Evolutionary conservation across 2,888 invertebrate genomes (phyloP).

Genomic region (Lacanobia oleracea): DNA sequence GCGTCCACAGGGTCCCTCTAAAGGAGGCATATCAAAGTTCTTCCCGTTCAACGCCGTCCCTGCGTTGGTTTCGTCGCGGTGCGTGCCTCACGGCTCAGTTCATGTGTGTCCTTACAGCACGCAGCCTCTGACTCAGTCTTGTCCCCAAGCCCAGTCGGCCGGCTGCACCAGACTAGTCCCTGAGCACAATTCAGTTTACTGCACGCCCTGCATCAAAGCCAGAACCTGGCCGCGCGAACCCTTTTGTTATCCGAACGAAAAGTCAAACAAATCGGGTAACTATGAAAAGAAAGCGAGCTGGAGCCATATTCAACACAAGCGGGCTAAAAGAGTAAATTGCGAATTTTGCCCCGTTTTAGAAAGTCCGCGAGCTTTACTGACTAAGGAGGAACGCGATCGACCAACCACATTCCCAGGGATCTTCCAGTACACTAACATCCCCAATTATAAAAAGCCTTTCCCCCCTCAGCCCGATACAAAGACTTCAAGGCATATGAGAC

Average conservation of each 20-base stretch:
- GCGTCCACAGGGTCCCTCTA: slow-evolving; percentile 16
- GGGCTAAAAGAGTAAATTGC: slow-evolving; percentile 18
- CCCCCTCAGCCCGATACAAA: slow-evolving; percentile 45
- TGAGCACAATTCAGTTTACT: slow-evolving; percentile 13
- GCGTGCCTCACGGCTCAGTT: slow-evolving; percentile 43
- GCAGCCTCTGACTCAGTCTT: slow-evolving; percentile 10
- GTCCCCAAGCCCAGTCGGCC: not conserved
- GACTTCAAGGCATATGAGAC: slow-evolving; percentile 3
- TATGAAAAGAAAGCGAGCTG: slow-evolving; percentile 23
- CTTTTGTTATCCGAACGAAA: slow-evolving; percentile 4
- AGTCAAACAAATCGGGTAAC: slow-evolving; percentile 26
- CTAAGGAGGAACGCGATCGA: slow-evolving; percentile 69
- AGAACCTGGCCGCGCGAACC: not conserved
- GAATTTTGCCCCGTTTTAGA: slow-evolving; percentile 61
- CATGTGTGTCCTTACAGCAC: slow-evolving; percentile 65
- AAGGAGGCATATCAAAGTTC: slow-evolving; percentile 69
- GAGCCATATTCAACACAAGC: slow-evolving; percentile 43
- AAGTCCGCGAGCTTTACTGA: slow-evolving; percentile 64
- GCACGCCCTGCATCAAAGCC: slow-evolving; percentile 15
- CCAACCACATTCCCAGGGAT: slow-evolving; percentile 66
- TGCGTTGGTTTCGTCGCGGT: slow-evolving; percentile 21
- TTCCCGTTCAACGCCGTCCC: slow-evolving; percentile 69
- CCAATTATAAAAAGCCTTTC: slow-evolving; percentile 68
- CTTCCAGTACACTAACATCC: slow-evolving; percentile 67
- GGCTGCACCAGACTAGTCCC: not conserved